Evolutionary conservation across 2,888 invertebrate species (phyloP).

Genomic region (Tachina lurida): DNA sequence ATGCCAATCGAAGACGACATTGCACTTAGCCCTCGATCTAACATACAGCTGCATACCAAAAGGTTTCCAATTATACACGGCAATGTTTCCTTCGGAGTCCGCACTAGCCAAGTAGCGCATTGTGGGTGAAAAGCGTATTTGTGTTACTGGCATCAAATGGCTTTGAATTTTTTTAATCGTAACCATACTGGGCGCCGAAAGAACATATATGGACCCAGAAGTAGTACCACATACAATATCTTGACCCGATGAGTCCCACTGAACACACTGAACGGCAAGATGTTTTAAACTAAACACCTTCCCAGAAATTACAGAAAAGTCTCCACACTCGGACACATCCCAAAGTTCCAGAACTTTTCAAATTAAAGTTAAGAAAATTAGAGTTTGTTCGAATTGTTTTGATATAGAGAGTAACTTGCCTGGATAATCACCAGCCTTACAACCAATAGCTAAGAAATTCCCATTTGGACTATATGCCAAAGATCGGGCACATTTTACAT

Average conservation of each 20-base stretch:
- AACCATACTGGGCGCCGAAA: slow-evolving; percentile 73
- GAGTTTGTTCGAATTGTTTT: not conserved
- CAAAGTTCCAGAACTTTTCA: slow-evolving; percentile 79
- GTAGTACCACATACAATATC: slow-evolving; percentile 79
- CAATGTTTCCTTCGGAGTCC: slow-evolving; percentile 78
- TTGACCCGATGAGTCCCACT: slow-evolving; percentile 77
- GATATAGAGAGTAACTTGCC: slow-evolving; percentile 69
- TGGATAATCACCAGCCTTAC: slow-evolving; percentile 74
- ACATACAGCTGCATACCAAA: slow-evolving; percentile 75
- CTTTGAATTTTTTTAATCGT: slow-evolving; percentile 72
- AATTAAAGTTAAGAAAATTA: slow-evolving; percentile 2
- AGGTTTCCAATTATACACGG: slow-evolving; percentile 75
- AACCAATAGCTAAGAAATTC: slow-evolving; percentile 79
- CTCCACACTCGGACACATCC: slow-evolving; percentile 74
- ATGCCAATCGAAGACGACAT: slow-evolving; percentile 82
- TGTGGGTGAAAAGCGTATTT: slow-evolving; percentile 79
- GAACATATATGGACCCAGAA: slow-evolving; percentile 76
- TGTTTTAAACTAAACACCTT: slow-evolving; percentile 74
- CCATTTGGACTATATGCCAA: slow-evolving; percentile 80
- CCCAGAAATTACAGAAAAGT: slow-evolving; percentile 77
- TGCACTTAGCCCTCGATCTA: slow-evolving; percentile 72
- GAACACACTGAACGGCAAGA: slow-evolving; percentile 76
- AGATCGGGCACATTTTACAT: slow-evolving; percentile 75
- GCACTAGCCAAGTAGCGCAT: slow-evolving; percentile 79
- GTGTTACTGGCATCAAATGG: slow-evolving; percentile 75